Conservation (phyloP, 92 coral and sea anemone genomes). For the Ricordea florida region DNA sequence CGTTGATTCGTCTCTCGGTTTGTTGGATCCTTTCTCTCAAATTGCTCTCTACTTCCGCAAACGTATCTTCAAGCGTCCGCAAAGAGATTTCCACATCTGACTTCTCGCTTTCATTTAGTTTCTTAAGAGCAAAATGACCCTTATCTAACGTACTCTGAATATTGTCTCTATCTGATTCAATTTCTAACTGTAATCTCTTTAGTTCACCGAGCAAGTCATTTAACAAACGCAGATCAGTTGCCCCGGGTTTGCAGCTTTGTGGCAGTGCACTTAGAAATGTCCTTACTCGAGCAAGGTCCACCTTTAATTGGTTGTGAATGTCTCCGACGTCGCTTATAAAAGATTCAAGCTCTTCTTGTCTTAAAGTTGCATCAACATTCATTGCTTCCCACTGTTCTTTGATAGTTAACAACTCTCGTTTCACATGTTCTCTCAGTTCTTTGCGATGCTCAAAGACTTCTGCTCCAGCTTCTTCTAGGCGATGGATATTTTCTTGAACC, state of each 20-base stretch:
- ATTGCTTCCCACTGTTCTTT: conserved; percentile 48
- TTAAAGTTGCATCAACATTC: conserved; percentile 17
- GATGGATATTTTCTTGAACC: conserved; percentile 31
- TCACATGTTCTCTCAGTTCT: conserved; percentile 14
- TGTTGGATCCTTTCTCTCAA: conserved; percentile 24
- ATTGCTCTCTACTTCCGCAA: conserved; percentile 14
- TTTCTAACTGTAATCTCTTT: conserved; percentile 45
- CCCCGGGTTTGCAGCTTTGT: conserved; percentile 3
- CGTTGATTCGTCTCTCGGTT: conserved; percentile 52
- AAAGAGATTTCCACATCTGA: conserved; percentile 23
- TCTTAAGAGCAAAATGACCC: conserved; percentile 31
- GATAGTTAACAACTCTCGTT: conserved; percentile 21
- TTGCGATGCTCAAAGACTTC: conserved; percentile 27
- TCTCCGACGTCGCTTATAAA: conserved; percentile 60
- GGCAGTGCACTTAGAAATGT: not conserved
- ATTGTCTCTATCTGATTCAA: conserved; percentile 45
- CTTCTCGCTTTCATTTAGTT: conserved; percentile 42
- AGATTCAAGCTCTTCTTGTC: conserved; percentile 39
- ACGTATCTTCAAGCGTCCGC: conserved; percentile 26
- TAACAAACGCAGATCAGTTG: conserved; percentile 44
- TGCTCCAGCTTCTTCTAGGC: conserved; percentile 42
- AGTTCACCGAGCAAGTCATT: conserved; percentile 60
- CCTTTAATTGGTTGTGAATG: conserved; percentile 38
- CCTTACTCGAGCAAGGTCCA: conserved; percentile 33
- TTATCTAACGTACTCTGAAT: conserved; percentile 31